Percentiles rank a stretch among this genome's conserved stretches.
Conservation (phyloP, 1,140 invertebrate species). For the Drosophila arawakana region DNA sequence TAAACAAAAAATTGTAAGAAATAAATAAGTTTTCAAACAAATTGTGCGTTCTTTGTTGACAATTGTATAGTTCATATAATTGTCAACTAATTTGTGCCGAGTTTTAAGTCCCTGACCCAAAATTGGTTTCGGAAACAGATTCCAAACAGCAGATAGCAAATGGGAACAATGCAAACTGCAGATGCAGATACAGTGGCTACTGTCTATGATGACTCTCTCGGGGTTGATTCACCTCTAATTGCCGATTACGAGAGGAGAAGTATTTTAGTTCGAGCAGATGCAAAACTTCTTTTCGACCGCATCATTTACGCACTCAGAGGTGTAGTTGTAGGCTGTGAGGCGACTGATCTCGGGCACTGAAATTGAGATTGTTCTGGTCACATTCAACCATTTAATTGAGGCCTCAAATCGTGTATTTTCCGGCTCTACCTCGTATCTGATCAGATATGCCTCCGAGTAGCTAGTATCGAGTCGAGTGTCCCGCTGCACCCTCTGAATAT, state of each 20-base stretch:
- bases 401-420: constrained; percentile 86
- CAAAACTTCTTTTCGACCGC: constrained; percentile 86
- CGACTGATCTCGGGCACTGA: constrained; percentile 86
- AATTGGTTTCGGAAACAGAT: constrained; percentile 58
- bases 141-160: constrained; percentile 37
- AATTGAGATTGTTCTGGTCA: constrained; percentile 49
- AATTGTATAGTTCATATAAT: constrained; percentile 58
- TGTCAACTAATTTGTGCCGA: constrained; percentile 70
- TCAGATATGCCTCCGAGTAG: not conserved
- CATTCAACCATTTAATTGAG: constrained; percentile 84
- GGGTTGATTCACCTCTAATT: constrained; percentile 29
- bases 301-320: constrained; percentile 85
- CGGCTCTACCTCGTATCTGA: constrained; percentile 48
- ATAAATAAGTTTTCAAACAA: not conserved
- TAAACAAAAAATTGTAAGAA: too few relatives aligned
- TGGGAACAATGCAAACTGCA: constrained; percentile 46
- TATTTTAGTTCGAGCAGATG: constrained; percentile 72
- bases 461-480: not conserved
- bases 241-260: not conserved
- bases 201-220: constrained; percentile 19
- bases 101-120: constrained; percentile 7
- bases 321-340: constrained; percentile 86
- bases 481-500: constrained; percentile 26
- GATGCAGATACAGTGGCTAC: constrained; percentile 28
- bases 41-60: not conserved